phyloP scores from a whole-genome alignment of 2,797 vertebrate genomes.

The Buceros bicornis region DNA sequence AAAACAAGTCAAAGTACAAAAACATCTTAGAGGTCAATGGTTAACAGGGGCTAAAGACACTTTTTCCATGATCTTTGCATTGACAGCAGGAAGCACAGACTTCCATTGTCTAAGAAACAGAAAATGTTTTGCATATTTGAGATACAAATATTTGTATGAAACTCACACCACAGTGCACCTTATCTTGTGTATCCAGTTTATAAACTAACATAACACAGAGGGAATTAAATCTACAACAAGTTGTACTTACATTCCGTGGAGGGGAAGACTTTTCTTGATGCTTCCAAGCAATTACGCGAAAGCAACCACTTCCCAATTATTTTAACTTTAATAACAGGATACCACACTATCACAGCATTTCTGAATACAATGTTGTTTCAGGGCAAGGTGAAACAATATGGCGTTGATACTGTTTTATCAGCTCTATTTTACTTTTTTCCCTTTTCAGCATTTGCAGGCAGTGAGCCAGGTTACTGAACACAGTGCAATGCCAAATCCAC shows the following conservation, averaged over 20 bases:
- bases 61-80: slow-evolving; percentile 31
- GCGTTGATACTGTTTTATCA: background rate
- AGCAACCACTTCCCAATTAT: background rate
- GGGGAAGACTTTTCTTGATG: background rate
- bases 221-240: background rate
- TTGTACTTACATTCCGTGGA: background rate
- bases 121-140: slow-evolving; percentile 22
- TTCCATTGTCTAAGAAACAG: slow-evolving; percentile 5
- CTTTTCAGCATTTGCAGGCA: background rate
- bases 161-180: background rate
- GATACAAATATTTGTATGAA: slow-evolving; percentile 22
- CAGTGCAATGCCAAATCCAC: background rate
- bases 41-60: slow-evolving; percentile 12
- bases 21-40: background rate
- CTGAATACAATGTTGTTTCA: slow-evolving; percentile 3
- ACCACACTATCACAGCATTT: background rate
- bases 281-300: background rate
- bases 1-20: background rate
- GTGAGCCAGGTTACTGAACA: background rate
- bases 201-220: background rate
- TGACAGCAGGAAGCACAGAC: slow-evolving; percentile 18
- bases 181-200: background rate
- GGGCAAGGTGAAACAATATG: background rate
- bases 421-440: background rate
- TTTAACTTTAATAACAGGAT: slow-evolving; percentile 1